A percentile compares a stretch with the other conserved stretches of the same genome.
phyloP scores from a whole-genome alignment of 2,888 invertebrate species.

The Amphipyra berbera region DNA sequence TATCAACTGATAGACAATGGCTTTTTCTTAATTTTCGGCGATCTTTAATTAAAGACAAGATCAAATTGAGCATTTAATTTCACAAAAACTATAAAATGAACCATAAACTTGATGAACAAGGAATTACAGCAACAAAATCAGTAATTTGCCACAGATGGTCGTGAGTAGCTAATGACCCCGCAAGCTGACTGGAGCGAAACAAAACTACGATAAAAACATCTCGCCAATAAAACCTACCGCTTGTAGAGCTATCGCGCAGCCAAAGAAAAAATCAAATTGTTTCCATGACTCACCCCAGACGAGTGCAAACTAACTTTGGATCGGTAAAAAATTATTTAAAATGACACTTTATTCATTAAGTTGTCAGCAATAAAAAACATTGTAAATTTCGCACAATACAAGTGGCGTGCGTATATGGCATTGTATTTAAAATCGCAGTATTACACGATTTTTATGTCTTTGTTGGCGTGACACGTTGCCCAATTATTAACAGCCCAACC shows the following conservation, averaged over 20 bases:
- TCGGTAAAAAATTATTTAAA: constrained; percentile 58
- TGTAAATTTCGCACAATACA: constrained; percentile 38
- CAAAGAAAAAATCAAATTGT: constrained; percentile 63
- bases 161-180: constrained; percentile 65
- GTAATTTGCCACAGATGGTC: constrained; percentile 60
- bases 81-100: constrained; percentile 46
- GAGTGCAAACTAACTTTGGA: constrained; percentile 58
- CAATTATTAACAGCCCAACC: constrained; percentile 45
- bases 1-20: constrained; percentile 29
- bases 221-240: constrained; percentile 57
- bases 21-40: constrained; percentile 18
- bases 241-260: constrained; percentile 40
- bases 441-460: constrained; percentile 36
- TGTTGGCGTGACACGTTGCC: constrained; percentile 6
- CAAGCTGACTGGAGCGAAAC: constrained; percentile 69
- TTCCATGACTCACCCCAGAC: constrained; percentile 66
- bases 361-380: constrained; percentile 45
- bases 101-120: constrained; percentile 54
- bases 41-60: constrained; percentile 36
- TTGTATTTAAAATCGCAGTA: constrained; percentile 47
- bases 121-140: constrained; percentile 53
- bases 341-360: constrained; percentile 44
- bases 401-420: constrained; percentile 47
- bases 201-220: constrained; percentile 70
- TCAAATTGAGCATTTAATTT: constrained; percentile 38